Conservation (phyloP, 2,888 invertebrate species). For the Laothoe populi region DNA sequence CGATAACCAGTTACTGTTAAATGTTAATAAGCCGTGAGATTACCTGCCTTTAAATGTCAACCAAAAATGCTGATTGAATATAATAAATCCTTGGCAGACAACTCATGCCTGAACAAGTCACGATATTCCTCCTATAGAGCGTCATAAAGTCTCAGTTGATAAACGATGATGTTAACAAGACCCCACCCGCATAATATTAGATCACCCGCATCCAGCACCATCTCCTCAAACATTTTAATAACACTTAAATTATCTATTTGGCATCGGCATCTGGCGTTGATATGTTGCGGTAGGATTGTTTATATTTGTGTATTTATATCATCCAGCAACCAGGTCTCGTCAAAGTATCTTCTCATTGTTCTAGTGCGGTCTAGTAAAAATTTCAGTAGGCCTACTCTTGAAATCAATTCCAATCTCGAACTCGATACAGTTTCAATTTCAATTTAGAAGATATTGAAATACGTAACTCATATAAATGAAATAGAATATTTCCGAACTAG, state of each 20-base stretch:
- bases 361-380: too few species aligned
- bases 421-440: too few species aligned
- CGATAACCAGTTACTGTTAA: too few species aligned
- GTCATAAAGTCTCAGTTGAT: not conserved
- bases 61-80: too few species aligned
- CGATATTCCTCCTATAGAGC: not conserved
- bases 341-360: not conserved
- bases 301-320: not conserved
- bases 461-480: too few species aligned
- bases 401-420: too few species aligned
- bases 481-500: too few species aligned
- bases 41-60: too few species aligned
- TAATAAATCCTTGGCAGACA: too few species aligned
- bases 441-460: too few species aligned
- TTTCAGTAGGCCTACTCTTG: too few species aligned
- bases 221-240: not conserved
- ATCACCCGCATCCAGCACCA: not conserved
- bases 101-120: not conserved
- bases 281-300: constrained; percentile 21
- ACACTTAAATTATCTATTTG: constrained; percentile 13
- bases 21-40: too few species aligned
- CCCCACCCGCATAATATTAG: constrained; percentile 3
- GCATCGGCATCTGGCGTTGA: constrained; percentile 13
- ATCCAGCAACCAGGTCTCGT: not conserved
- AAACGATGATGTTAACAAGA: not conserved